Conservation (phyloP, 2,888 invertebrate species). For the Thereva unica region DNA sequence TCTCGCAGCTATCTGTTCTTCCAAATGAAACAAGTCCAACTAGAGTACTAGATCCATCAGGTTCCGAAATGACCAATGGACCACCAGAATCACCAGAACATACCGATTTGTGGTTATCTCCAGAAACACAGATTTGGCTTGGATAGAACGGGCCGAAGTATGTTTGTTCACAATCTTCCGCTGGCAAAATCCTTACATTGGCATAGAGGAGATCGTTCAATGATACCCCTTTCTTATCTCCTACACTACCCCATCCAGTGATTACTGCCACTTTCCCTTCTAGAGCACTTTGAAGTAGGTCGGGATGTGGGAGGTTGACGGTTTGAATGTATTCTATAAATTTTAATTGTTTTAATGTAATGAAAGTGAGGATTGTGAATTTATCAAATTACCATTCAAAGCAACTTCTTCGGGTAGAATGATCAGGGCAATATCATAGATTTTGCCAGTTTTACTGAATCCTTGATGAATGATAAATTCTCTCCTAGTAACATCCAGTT, state of each 20-base stretch:
- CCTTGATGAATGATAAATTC: constrained; percentile 52
- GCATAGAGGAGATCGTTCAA: constrained; percentile 18
- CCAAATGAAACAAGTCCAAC: constrained; percentile 38
- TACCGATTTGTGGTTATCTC: constrained; percentile 48
- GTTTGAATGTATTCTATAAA: not conserved
- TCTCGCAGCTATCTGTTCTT: constrained; percentile 24
- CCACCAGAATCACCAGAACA: constrained; percentile 52
- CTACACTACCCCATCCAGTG: constrained; percentile 22
- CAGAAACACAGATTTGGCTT: constrained; percentile 50
- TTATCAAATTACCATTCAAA: constrained; percentile 49
- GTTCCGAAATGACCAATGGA: constrained; percentile 26
- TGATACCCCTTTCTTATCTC: not conserved
- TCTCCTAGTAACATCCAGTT: constrained; percentile 4
- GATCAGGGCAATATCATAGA: constrained; percentile 55
- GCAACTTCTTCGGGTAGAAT: constrained; percentile 51
- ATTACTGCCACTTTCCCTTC: not conserved
- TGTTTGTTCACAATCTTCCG: not conserved
- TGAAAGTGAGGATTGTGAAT: not conserved
- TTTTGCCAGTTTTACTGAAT: constrained; percentile 53
- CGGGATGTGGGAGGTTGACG: not conserved
- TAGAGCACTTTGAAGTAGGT: not conserved
- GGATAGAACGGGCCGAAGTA: not conserved
- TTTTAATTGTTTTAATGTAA: not conserved
- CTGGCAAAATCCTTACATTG: constrained; percentile 2
- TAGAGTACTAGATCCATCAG: constrained; percentile 9